Conservation (phyloP, 2,113 vertebrate genomes). For the Sceloporus undulatus region DNA sequence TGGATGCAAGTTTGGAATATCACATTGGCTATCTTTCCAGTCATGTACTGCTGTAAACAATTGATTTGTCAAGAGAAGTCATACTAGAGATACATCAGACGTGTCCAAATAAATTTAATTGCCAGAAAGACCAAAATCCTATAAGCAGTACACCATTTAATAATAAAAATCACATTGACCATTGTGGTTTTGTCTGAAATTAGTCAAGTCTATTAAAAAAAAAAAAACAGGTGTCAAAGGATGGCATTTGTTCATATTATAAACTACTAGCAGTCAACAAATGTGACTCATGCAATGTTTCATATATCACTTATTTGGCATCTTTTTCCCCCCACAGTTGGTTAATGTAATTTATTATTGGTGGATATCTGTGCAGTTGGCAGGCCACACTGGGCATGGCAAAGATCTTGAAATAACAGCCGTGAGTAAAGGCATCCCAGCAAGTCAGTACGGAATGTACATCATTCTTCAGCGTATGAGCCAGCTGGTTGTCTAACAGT, state of each 20-base stretch:
- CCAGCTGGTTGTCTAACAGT: conserved; percentile 14
- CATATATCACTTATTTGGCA: rapidly evolving
- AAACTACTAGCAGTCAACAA: conserved; percentile 9
- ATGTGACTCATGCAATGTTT: neutral
- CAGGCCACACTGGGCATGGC: conserved; percentile 20
- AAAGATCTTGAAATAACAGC: conserved; percentile 13
- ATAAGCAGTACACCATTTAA: neutral
- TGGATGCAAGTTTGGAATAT: neutral
- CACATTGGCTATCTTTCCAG: neutral
- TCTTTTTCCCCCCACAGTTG: neutral
- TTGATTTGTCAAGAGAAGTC: neutral
- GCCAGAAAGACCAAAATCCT: neutral
- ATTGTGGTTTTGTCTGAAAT: neutral
- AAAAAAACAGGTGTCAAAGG: conserved; percentile 8
- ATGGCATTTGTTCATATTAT: rapidly evolving
- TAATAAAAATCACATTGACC: neutral
- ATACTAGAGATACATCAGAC: neutral
- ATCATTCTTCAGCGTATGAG: rapidly evolving
- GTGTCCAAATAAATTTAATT: neutral
- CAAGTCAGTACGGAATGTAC: neutral
- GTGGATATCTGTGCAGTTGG: conserved; percentile 36
- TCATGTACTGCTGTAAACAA: neutral
- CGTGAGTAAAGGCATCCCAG: rapidly evolving
- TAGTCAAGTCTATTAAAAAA: conserved; percentile 10
- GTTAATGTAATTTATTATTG: conserved; percentile 7